Evolutionary conservation across 1,140 invertebrate species (phyloP), one percentile per base, ranked within the genome.

Genomic region (Heliconius hermathena): DNA sequence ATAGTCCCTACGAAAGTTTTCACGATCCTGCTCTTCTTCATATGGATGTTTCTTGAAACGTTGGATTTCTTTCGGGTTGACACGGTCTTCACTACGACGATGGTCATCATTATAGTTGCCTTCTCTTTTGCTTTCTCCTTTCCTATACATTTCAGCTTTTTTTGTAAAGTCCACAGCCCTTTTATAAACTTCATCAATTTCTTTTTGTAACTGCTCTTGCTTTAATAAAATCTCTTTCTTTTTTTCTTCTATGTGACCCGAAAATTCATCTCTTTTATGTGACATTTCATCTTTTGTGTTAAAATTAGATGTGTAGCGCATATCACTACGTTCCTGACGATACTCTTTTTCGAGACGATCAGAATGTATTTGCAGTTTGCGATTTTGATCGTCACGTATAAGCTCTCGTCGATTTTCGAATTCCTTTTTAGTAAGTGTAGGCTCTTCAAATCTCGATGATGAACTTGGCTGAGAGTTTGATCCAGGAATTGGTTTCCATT

Each of bases 131-230:
- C 70, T 72, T 75, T 86, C 82, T 41, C 75, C 78, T 78, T 84
- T 85, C 84, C 81, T 85, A 75, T 88, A 82, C 73, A 90, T 83
- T 72, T 93, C 87, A 22, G 91, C 83, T 80, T 91, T 93, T 60
- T 89, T 90, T 22, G 85, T 88, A 54, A 92, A 89, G 71, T 91
- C 90, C 16, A 85, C 83, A 16, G 91, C 86, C 78, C 90, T 84
- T 29, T 91, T 89, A 73, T 91, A 93, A n/a, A 93, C 87, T 76
- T 92, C 90, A 76, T 93, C 89, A 38, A 92, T 89, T 73, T 94
- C 91, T 76, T 89, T 89, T 71, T 93, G 85, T 57, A 92, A 78
- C 38, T 84, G 74, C 33, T 86, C 82, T 36, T 83, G 84, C 36
- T 84, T 87, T 54, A 82, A 29, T 73, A 84, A 73, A 81, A 84